These are phyloP conservation scores for Eucera pruinosa DNA, from an alignment of 2,888 invertebrate genomes.

Conservation along the genomic window DNA sequence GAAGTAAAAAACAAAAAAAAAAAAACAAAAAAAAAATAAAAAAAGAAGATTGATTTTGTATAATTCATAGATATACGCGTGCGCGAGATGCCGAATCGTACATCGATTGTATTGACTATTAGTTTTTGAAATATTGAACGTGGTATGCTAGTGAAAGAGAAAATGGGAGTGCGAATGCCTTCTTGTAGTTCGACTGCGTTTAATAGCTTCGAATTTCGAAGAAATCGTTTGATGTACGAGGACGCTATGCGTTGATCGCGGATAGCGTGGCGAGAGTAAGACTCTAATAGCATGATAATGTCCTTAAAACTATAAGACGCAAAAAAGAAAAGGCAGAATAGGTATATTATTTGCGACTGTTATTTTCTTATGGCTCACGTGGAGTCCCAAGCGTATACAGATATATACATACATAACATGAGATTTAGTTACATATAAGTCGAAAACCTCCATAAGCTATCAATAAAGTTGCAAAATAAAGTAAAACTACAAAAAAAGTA, in stretches of 20 bases:
- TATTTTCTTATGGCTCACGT: conserved; percentile 83
- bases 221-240: conserved; percentile 54
- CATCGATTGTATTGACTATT: conserved; percentile 57
- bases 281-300: conserved; percentile 62
- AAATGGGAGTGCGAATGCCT: conserved; percentile 55
- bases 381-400: conserved; percentile 74
- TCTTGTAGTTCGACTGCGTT: conserved; percentile 57
- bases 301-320: conserved; percentile 68
- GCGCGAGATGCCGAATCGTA: conserved; percentile 56
- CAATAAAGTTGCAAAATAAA: conserved; percentile 69
- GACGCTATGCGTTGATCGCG: conserved; percentile 48
- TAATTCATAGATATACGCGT: conserved; percentile 44
- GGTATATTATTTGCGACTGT: conserved; percentile 81
- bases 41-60: conserved; percentile 51
- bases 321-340: conserved; percentile 66
- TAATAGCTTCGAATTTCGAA: conserved; percentile 53
- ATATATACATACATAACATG: conserved; percentile 74
- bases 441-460: conserved; percentile 68
- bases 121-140: conserved; percentile 59
- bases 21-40: too few relatives aligned
- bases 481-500: conserved; percentile 54
- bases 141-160: conserved; percentile 49
- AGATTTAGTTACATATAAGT: conserved; percentile 75
- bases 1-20: background rate
- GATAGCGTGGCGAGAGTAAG: conserved; percentile 55